phyloP scores from a whole-genome alignment of 2,888 invertebrate genomes.

The Chironomus riparius region DNA sequence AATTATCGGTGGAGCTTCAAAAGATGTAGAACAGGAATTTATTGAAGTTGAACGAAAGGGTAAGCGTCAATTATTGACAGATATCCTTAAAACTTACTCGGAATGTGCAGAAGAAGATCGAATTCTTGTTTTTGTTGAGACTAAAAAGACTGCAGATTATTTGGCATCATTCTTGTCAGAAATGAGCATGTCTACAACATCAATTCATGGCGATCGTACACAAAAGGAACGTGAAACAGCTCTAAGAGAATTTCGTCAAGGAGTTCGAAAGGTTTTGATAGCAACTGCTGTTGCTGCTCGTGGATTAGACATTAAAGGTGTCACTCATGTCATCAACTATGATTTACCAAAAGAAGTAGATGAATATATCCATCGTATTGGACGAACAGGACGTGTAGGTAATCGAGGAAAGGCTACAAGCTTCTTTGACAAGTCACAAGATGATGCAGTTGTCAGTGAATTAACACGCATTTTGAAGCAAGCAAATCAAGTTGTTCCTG shows the following conservation, averaged over 20 bases:
- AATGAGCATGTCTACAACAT: constrained; percentile 33
- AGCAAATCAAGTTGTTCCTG: constrained; percentile 71
- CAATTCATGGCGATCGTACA: constrained; percentile 91
- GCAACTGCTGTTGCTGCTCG: constrained; percentile 93
- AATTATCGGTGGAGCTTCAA: constrained; percentile 84
- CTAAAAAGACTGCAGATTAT: constrained; percentile 84
- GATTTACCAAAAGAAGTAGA: constrained; percentile 85
- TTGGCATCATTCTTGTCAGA: constrained; percentile 74
- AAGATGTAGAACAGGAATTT: constrained; percentile 79
- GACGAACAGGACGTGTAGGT: constrained; percentile 89
- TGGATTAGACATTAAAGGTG: constrained; percentile 81
- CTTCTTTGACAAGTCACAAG: constrained; percentile 62
- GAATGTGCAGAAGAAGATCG: constrained; percentile 39
- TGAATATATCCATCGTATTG: constrained; percentile 65
- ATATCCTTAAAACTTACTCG: constrained; percentile 32
- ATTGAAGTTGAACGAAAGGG: constrained; percentile 58
- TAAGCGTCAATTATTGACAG: constrained; percentile 63
- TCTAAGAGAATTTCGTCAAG: constrained; percentile 74
- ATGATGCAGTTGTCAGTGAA: constrained; percentile 51
- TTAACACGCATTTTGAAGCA: constrained; percentile 66
- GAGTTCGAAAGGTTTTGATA: constrained; percentile 69
- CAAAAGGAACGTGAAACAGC: constrained; percentile 96
- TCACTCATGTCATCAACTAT: constrained; percentile 86
- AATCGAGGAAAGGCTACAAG: constrained; percentile 80
- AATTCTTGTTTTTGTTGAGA: constrained; percentile 83